phyloP scores from a whole-genome alignment of 2,888 invertebrate species.

The Cheilosia variabilis region DNA sequence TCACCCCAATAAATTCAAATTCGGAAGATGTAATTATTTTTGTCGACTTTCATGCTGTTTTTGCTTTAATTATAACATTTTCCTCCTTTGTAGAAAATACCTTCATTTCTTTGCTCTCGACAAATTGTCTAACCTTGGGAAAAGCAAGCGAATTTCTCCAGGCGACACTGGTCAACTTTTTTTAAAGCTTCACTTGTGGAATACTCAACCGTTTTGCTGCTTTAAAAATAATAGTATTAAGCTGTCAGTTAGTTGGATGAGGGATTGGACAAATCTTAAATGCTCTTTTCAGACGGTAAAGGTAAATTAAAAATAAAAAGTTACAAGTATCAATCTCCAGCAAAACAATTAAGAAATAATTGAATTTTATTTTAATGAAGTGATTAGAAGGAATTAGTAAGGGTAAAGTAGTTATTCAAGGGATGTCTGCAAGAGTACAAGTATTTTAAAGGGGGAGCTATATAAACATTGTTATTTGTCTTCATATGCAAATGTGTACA shows the following conservation, averaged over 20 bases:
- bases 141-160: background rate
- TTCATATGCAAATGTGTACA: too few relatives aligned
- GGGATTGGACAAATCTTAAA: background rate
- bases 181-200: background rate
- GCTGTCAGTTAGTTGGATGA: constrained; percentile 2
- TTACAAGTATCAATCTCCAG: background rate
- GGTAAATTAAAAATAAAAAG: constrained; percentile 16
- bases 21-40: too few relatives aligned
- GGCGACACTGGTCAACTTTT: background rate
- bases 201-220: background rate
- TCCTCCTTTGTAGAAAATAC: background rate
- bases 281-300: background rate
- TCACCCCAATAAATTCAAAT: too few relatives aligned
- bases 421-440: background rate
- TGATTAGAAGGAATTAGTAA: constrained; percentile 4
- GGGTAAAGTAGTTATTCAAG: background rate
- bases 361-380: constrained; percentile 27
- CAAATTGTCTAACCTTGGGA: background rate
- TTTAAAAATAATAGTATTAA: constrained; percentile 20
- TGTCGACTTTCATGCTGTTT: background rate
- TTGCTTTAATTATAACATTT: background rate
- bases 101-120: background rate
- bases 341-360: constrained; percentile 53
- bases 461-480: too few relatives aligned
- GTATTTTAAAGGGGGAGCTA: background rate